These are phyloP conservation scores for Pelodytes ibericus DNA, from an alignment of 2,797 vertebrate genomes.

Conservation along the genomic window DNA sequence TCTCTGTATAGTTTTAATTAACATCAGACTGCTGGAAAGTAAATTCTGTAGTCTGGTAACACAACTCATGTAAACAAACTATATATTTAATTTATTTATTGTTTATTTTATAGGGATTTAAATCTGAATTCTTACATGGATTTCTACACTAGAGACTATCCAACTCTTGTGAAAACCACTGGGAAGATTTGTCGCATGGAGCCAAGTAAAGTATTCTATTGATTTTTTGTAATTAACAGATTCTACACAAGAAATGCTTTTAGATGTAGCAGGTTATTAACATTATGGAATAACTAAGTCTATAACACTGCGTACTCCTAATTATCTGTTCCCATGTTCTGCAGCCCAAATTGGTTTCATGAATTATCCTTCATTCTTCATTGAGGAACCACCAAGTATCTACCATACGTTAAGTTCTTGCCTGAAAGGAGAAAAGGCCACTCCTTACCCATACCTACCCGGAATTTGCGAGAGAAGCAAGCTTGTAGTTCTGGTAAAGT, in stretches of 20 bases:
- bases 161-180: constrained; percentile 83
- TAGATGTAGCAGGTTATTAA: too few relatives aligned
- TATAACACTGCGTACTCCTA: too few relatives aligned
- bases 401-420: constrained; percentile 92
- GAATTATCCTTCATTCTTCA: constrained; percentile 85
- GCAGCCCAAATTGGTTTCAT: constrained; percentile 80
- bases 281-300: too few relatives aligned
- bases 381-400: constrained; percentile 85
- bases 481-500: constrained; percentile 89
- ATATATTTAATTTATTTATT: too few relatives aligned
- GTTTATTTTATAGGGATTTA: constrained; percentile 82
- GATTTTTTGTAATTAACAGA: not conserved
- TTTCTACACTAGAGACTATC: constrained; percentile 94
- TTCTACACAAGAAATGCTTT: not conserved
- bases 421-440: constrained; percentile 79
- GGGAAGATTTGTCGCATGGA: constrained; percentile 84
- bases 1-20: too few relatives aligned
- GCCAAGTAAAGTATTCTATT: constrained; percentile 75
- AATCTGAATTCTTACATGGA: constrained; percentile 89
- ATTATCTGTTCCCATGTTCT: not conserved
- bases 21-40: too few relatives aligned
- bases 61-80: too few relatives aligned
- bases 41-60: too few relatives aligned
- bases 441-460: constrained; percentile 88
- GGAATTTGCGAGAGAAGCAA: constrained; percentile 90